A percentile compares a stretch with the other conserved stretches of the same genome.
Conservation (phyloP, 2,113 vertebrate genomes). For the Vicugna pacos region DNA sequence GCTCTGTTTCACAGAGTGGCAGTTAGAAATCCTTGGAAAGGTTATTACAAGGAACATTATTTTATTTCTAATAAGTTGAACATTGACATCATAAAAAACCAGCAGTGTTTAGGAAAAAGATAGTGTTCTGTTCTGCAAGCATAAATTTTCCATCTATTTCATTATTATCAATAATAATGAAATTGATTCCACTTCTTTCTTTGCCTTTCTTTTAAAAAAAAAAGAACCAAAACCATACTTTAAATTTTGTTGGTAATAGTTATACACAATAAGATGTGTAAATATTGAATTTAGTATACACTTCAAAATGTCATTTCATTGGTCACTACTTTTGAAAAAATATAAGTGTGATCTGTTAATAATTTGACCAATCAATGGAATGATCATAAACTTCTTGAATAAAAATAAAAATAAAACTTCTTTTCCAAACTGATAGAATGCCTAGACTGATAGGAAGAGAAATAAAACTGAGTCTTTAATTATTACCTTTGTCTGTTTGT, state of each 20-base stretch:
- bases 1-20: background rate
- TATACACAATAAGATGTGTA: background rate
- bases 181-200: conserved; percentile 1
- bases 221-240: background rate
- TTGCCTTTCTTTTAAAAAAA: background rate
- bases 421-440: background rate
- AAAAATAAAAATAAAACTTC: conserved; percentile 41
- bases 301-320: background rate
- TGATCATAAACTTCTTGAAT: background rate
- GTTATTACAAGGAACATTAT: conserved; percentile 24
- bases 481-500: conserved; percentile 64
- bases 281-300: conserved; percentile 23
- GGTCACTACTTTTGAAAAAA: conserved; percentile 38
- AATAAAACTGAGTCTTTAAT: conserved; percentile 62
- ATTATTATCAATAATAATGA: background rate
- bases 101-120: background rate
- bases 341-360: background rate
- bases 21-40: conserved; percentile 47
- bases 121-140: conserved; percentile 14
- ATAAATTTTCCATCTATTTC: conserved; percentile 30
- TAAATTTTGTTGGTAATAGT: background rate
- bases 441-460: background rate
- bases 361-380: background rate
- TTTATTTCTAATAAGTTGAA: conserved; percentile 42
- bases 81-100: background rate